Conservation (phyloP, 2,797 vertebrate genomes). For the Arrhamphus sclerolepis region DNA sequence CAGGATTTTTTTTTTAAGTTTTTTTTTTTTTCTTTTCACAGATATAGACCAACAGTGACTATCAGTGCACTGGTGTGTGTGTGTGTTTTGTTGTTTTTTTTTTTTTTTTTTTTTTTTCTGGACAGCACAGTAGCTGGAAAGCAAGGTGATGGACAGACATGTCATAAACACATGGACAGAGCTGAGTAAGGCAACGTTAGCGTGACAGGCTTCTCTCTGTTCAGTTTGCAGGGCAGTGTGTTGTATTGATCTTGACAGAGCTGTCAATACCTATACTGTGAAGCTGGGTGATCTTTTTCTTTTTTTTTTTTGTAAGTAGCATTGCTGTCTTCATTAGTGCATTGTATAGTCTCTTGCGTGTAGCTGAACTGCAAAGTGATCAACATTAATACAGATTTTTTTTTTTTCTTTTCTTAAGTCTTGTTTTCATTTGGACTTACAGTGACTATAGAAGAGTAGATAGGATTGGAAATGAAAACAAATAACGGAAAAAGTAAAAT, state of each 20-base stretch:
- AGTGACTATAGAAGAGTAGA: slow-evolving; percentile 82
- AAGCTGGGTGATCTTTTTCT: slow-evolving; percentile 74
- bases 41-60: slow-evolving; percentile 81
- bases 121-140: slow-evolving; percentile 80
- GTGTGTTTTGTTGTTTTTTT: slow-evolving; percentile 44
- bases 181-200: slow-evolving; percentile 86
- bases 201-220: slow-evolving; percentile 82
- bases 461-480: slow-evolving; percentile 75
- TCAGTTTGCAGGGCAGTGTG: slow-evolving; percentile 82
- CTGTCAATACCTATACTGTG: slow-evolving; percentile 76
- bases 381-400: slow-evolving; percentile 80
- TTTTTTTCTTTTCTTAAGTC: too few species aligned
- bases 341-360: slow-evolving; percentile 79
- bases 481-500: slow-evolving; percentile 77
- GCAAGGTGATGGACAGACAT: slow-evolving; percentile 79
- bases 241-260: slow-evolving; percentile 76
- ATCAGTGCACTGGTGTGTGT: slow-evolving; percentile 77
- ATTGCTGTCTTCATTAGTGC: slow-evolving; percentile 81
- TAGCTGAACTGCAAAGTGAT: slow-evolving; percentile 79
- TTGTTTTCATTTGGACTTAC: slow-evolving; percentile 84
- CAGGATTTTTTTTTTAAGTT: slow-evolving; percentile 59
- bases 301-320: slow-evolving; percentile 46
- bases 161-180: slow-evolving; percentile 80
- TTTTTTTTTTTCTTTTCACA: slow-evolving; percentile 69
- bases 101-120: slow-evolving; percentile 41